Base-by-base conservation (phyloP, 2,797 vertebrate genomes). In the Momotus momota region DNA sequence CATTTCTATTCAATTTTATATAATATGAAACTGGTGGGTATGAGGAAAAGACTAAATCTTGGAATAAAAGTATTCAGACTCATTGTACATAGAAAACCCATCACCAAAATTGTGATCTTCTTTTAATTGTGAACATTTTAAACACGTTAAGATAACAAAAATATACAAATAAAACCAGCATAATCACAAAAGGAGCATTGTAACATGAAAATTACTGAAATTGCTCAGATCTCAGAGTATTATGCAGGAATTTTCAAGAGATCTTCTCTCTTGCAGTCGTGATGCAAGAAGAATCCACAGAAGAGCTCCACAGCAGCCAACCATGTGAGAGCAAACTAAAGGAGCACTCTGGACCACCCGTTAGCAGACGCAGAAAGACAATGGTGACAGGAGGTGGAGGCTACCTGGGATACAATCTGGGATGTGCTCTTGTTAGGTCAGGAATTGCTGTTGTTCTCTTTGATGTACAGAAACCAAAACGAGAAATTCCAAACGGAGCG, bases 381-480 rank as follows among this genome's bases (percentile, higher is more conserved):
- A 29, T 99, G 95, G 98, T 99, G 92, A 99, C 99, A 0, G 99
- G 99, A 82, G 99, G 99, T 17, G 98, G 98, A 5, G 99, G 99
- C 27, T 99, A 99, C 97, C 98, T 99, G 65, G 99, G 99, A 8
- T 99, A 98, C 87, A 98, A 98, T 61, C 98, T 99, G 89, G 99
- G 98, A 8, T 98, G 97, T 73, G 98, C 98, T 41, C 98, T 99
- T 31, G 98, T 98, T 33, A 95, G 88, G 61, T 98, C 97, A 8
- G 99, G 99, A 35, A 29, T 97, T 73, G 96, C 98, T 2, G 99
- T 99, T 46, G 94, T 99, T 94, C 98, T 99, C 7, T 96, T 99
- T 51, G 99, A 99, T 72, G 84, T 98, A 33, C 97, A 84, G 69
- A 98, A 97, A 87, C 99, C 99, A 2, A 93, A 95, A 65, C 97